Conservation (phyloP, 1,140 invertebrate genomes). For the Neodiprion pinetum region DNA sequence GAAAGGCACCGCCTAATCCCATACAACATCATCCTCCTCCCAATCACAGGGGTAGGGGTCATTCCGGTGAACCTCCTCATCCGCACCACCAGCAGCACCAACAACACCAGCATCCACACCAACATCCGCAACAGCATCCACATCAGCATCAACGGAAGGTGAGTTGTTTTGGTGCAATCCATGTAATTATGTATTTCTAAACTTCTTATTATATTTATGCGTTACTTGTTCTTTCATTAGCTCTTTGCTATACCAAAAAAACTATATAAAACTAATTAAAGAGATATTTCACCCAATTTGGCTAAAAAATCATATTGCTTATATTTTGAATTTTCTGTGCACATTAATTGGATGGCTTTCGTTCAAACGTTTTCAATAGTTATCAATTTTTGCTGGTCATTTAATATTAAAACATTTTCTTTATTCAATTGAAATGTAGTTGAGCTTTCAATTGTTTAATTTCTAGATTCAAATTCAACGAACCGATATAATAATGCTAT, state of each 20-base stretch:
- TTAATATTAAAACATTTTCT: neutral
- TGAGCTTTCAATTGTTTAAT: neutral
- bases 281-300: no score
- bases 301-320: no score
- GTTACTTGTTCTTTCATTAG: no score
- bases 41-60: slow-evolving; percentile 52
- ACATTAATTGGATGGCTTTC: neutral
- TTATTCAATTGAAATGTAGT: neutral
- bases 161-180: slow-evolving; percentile 47
- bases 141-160: slow-evolving; percentile 65
- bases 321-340: no score
- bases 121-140: slow-evolving; percentile 63
- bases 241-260: no score
- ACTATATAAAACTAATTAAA: no score
- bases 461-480: no score
- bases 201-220: no score
- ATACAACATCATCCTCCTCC: slow-evolving; percentile 45
- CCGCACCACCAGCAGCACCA: slow-evolving; percentile 45
- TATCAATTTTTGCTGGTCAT: neutral
- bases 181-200: neutral
- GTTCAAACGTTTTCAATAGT: neutral
- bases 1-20: slow-evolving; percentile 63
- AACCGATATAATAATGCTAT: no score
- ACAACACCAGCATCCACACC: slow-evolving; percentile 40
- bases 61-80: slow-evolving; percentile 47